Base-by-base conservation (phyloP, 2,797 vertebrate genomes). In the Onychomys leucogaster region DNA sequence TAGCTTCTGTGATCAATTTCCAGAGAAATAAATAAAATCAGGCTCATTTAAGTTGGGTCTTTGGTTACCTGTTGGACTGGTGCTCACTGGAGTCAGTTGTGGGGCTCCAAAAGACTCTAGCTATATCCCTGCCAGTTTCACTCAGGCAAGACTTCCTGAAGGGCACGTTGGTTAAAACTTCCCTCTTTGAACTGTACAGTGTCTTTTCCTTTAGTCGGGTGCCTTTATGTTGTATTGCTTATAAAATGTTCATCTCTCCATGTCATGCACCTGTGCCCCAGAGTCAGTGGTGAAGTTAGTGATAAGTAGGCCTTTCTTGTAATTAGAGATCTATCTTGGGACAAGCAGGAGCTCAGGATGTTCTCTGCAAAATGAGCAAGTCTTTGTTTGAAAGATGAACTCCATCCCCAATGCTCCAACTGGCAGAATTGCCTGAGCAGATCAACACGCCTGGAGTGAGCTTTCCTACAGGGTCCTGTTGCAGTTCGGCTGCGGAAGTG, bases 401-500 rank as follows among this genome's bases (percentile, higher is more conserved):
- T 94, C 92, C 55, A 63, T 93, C 89, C 32, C 95, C 61, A 23
- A 67, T 17, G 85, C 76, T n/a, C 46, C 13, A 0, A 0, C 49
- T 61, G 92, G 95, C 92, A 97, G 94, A n/a, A 81, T 91, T 90
- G 90, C 94, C 95, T 89, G 69, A 87, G 71, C 82, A 34, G 77
- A 89, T 93, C 89, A 76, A 82, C 1, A 82, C 0, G 2, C 61
- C 93, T 69, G 93, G 85, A n/a, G 78, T 97, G 96, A 97, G 97
- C 94, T 97, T 97, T 86, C 90, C 95, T 0, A 0, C 85, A 57
- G 97, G 94, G 98, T 97, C 92, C 0, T 57, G 87, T 89, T 95
- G 92, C 95, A 97, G 80, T 96, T 34, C 94, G 98, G 98, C 96
- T 97, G 95, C 71, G 61, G 96, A 96, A 97, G 90, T 93, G 75